Evolutionary conservation across 2,113 vertebrate genomes (phyloP), one percentile per base, ranked within the genome.

Genomic region (Coregonus clupeaformis): DNA sequence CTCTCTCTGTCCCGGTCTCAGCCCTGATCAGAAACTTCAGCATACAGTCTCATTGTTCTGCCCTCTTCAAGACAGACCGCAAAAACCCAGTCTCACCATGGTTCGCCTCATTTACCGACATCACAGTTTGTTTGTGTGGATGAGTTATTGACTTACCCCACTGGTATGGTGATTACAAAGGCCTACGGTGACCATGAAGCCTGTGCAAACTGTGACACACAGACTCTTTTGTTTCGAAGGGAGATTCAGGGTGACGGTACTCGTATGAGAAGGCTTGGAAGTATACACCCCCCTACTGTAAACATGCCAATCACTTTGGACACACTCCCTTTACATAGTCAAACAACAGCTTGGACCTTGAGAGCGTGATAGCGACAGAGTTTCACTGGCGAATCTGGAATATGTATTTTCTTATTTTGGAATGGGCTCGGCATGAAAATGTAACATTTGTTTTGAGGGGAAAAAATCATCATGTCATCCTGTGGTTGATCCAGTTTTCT

Each of bases 91-190:
- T 79, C 72, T 84, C 82, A 79, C 84, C 77, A 86, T 85, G 79
- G 84, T 87, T 90, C 79, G 90, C 87, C 87, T 92, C 87, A 87
- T 92, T 92, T 92, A 89, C 89, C 70, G 76, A 89, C 91, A 90
- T 90, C 88, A 88, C 82, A 90, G 89, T 91, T 89, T 91, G 91
- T 92, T 93, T 92, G 88, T 80, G 86, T 72, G 86, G 90, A 89
- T 91, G 91, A 93, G 85, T 91, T 92, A 92, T 90, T 82, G 90
- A 87, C 86, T 88, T 88, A 86, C 79, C 87, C 85, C 85, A 78
- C 86, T 90, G 90, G 82, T 87, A 90, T 92, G 86, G 87, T 89
- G 79, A 91, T 91, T 87, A 90, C 91, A 91, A 93, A 90, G 85
- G 78, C 76, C 68, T 74, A 80, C 81, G 76, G 76, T 36, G 75